phyloP scores from a whole-genome alignment of 2,113 vertebrate genomes.

The Melanerpes formicivorus region DNA sequence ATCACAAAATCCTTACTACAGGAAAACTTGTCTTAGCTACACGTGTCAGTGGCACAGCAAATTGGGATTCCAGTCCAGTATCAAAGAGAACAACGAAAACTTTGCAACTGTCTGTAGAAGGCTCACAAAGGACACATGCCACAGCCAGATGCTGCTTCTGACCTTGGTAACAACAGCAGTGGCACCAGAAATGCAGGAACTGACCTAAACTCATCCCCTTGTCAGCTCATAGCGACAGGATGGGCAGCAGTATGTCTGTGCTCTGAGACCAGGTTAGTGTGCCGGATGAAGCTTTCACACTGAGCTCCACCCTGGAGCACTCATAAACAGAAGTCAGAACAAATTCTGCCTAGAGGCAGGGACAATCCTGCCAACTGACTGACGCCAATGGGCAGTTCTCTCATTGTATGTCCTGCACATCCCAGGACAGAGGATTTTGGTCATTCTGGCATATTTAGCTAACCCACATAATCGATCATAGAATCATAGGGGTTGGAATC shows the following conservation, averaged over 20 bases:
- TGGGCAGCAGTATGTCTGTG: fast-evolving
- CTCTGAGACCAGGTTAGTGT: neutral
- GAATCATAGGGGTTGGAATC: too few species aligned
- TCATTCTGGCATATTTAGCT: neutral
- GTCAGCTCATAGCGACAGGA: neutral
- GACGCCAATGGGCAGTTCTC: fast-evolving
- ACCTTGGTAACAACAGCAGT: neutral
- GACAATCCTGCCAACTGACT: fast-evolving
- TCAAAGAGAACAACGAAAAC: neutral
- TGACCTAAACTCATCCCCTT: neutral
- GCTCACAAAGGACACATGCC: neutral
- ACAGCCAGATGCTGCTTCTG: neutral
- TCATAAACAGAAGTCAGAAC: neutral
- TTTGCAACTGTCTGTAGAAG: neutral
- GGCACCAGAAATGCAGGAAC: constrained; percentile 26
- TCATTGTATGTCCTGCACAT: fast-evolving
- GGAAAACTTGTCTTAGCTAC: neutral
- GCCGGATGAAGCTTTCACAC: neutral
- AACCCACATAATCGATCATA: neutral
- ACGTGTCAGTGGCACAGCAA: neutral
- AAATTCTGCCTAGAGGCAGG: neutral
- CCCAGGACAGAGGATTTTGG: neutral
- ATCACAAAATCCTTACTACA: neutral
- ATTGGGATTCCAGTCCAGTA: neutral
- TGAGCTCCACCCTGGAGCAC: neutral